Percentiles rank a stretch among this genome's conserved stretches.
Evolutionary conservation across 2,113 vertebrate species (phyloP).

Genomic region (Suncus etruscus): DNA sequence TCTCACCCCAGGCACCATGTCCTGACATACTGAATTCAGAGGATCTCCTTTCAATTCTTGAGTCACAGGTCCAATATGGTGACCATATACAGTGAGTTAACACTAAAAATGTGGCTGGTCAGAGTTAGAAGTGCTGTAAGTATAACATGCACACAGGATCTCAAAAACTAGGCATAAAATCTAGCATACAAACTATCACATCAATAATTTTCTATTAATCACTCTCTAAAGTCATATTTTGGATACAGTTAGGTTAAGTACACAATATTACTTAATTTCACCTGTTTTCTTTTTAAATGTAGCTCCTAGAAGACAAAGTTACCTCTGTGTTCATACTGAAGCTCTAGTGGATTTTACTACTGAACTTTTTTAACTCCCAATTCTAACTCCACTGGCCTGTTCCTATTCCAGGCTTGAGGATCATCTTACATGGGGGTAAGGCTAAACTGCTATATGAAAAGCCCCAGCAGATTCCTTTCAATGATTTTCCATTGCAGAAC

Average conservation of each 20-base stretch:
- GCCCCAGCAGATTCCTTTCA: background rate
- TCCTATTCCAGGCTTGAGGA: background rate
- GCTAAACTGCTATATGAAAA: background rate
- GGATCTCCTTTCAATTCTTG: slow-evolving; percentile 6
- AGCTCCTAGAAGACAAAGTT: slow-evolving; percentile 8
- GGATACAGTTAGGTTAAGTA: background rate
- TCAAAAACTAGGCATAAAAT: slow-evolving; percentile 31
- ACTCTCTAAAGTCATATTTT: background rate
- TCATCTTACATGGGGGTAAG: background rate
- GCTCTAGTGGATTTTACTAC: background rate
- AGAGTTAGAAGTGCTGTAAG: background rate
- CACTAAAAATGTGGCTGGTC: background rate
- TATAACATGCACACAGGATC: background rate
- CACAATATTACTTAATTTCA: background rate
- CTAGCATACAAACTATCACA: background rate
- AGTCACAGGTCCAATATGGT: background rate
- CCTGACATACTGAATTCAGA: background rate
- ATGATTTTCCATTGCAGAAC: background rate
- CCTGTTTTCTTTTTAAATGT: slow-evolving; percentile 31
- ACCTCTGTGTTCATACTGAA: background rate
- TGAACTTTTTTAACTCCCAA: background rate
- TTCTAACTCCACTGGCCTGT: background rate
- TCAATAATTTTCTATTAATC: slow-evolving; percentile 21
- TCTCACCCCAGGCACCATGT: background rate
- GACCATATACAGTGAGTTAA: background rate